These are phyloP conservation scores for Drosophila malerkotliana DNA, from an alignment of 1,140 invertebrate species.

Conservation along the genomic window DNA sequence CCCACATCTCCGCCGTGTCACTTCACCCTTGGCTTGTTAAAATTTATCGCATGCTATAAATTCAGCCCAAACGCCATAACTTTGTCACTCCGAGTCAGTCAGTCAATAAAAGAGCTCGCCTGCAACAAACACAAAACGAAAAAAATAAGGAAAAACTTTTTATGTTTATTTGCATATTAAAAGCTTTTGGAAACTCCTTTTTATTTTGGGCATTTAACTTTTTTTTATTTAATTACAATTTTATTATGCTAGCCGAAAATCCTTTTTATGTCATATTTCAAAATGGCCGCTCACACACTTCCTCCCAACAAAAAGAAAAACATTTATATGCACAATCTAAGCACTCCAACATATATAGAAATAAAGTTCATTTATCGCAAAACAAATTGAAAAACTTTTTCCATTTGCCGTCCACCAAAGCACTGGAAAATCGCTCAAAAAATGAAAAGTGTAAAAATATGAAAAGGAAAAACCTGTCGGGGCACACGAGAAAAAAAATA, in stretches of 20 bases:
- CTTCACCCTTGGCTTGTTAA: conserved; percentile 52
- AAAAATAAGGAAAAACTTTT: conserved; percentile 41
- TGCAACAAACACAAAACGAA: conserved; percentile 18
- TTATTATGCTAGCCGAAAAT: conserved; percentile 72
- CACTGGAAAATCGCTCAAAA: conserved; percentile 53
- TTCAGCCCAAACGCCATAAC: conserved; percentile 61
- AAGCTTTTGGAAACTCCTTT: conserved; percentile 51
- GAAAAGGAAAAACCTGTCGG: conserved; percentile 50
- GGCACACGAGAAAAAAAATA: conserved; percentile 21
- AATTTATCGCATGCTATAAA: conserved; percentile 79
- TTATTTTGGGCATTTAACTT: conserved; percentile 64
- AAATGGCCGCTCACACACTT: conserved; percentile 40
- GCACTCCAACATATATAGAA: conserved; percentile 25
- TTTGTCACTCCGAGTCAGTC: conserved; percentile 59
- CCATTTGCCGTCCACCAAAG: conserved; percentile 64
- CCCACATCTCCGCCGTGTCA: background rate
- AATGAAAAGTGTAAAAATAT: conserved; percentile 55
- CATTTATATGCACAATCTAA: conserved; percentile 6
- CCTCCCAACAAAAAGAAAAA: background rate
- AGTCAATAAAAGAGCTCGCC: conserved; percentile 66
- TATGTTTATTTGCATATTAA: conserved; percentile 70
- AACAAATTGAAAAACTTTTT: conserved; percentile 81
- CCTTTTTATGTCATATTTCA: conserved; percentile 74
- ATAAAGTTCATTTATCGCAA: conserved; percentile 76
- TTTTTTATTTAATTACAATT: conserved; percentile 79